Evolutionary conservation across 1,140 invertebrate species (phyloP).

Genomic region (Halyomorpha halys): DNA sequence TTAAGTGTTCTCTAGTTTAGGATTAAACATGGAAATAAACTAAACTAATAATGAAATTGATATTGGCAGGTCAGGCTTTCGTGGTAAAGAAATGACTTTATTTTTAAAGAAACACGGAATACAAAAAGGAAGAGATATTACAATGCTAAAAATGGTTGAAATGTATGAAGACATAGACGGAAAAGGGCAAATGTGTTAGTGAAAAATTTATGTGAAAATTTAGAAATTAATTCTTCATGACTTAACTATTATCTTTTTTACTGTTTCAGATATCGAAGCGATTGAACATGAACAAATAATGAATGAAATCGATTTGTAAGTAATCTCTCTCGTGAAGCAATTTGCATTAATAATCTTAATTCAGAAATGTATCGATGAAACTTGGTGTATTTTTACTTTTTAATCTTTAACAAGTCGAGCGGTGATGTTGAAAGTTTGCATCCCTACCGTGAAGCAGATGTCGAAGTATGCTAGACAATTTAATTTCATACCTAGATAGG

Average conservation of each 20-base stretch:
- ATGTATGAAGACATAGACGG: not conserved
- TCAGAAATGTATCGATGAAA: too few species aligned
- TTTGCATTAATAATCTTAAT: too few species aligned
- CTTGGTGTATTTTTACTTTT: too few species aligned
- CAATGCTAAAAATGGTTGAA: not conserved
- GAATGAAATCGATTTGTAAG: not conserved
- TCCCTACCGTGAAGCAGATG: too few species aligned
- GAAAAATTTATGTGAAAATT: not conserved
- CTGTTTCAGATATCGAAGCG: constrained; percentile 1
- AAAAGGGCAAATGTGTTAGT: constrained; percentile 3
- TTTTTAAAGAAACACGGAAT: constrained; percentile 10
- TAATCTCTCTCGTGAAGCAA: not conserved
- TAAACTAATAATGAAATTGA: too few species aligned
- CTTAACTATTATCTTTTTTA: not conserved
- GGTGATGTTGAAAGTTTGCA: too few species aligned
- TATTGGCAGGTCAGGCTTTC: constrained; percentile 1
- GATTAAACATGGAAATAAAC: too few species aligned
- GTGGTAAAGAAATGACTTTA: not conserved
- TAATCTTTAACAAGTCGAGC: too few species aligned
- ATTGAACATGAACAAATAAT: constrained; percentile 5
- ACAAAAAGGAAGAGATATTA: not conserved
- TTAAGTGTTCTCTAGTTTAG: too few species aligned
- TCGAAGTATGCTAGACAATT: too few species aligned
- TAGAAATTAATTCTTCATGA: not conserved
- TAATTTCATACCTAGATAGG: too few species aligned